A percentile compares a stretch with the other conserved stretches of the same genome.
Evolutionary conservation across 2,113 vertebrate species (phyloP).

Genomic region (Macrotus californicus): DNA sequence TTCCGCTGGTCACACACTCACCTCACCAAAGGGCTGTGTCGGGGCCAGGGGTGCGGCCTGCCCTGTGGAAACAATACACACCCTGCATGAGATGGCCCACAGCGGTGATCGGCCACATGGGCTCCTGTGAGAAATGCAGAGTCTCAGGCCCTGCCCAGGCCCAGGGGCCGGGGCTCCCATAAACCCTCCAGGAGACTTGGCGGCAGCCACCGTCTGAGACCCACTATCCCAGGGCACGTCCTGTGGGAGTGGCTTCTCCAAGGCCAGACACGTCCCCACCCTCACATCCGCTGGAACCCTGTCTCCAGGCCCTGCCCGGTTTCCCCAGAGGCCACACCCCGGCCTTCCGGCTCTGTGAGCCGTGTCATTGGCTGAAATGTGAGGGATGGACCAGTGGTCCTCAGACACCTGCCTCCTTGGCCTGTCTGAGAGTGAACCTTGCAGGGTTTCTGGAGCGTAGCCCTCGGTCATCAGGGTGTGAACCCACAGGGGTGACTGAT

Average conservation of each 20-base stretch:
- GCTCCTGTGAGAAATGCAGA: not conserved
- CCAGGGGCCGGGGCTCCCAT: not conserved
- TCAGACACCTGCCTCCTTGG: not conserved
- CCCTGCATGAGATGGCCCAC: not conserved
- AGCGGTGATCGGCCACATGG: not conserved
- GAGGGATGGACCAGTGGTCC: accelerated
- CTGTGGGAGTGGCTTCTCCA: not conserved
- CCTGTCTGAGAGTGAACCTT: not conserved
- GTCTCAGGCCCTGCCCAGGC: not conserved
- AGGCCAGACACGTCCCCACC: not conserved
- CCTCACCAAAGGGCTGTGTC: not conserved
- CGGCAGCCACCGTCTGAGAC: not conserved
- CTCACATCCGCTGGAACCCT: not conserved
- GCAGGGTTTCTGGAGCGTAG: not conserved
- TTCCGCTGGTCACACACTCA: slow-evolving; percentile 30
- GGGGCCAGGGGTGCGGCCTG: not conserved
- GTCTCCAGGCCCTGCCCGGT: not conserved
- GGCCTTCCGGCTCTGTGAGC: not conserved
- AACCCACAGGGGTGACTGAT: not conserved
- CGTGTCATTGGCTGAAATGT: accelerated
- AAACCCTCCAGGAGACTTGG: not conserved
- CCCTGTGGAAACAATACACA: not conserved
- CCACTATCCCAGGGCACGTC: not conserved
- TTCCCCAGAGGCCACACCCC: not conserved
- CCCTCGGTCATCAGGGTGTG: not conserved